Evolutionary conservation across 1,140 invertebrate genomes (phyloP), one percentile per base, ranked within the genome.

Genomic region (Drosophila ironensis): DNA sequence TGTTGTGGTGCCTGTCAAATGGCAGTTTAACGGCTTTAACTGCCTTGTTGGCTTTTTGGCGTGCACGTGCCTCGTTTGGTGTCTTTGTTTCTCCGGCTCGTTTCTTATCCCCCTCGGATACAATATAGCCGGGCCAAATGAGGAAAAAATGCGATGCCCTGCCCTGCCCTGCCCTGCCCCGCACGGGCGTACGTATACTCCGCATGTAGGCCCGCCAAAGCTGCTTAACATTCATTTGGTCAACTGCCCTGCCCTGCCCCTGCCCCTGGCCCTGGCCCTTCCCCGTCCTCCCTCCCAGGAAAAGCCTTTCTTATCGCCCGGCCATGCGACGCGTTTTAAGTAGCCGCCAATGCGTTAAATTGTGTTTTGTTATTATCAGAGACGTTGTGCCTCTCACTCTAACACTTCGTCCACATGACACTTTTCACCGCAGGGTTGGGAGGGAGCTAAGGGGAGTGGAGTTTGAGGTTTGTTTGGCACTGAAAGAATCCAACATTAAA

Each of bases 331-430:
- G 77, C 78, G 72, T 82, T 82, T 82, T 82, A 82, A 82, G 77
- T 82, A 82, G 77, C 77, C 77, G 77, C 77, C 78, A 82, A 82
- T 77, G 78, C 77, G 77, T 84, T 82, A 82, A 82, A 82, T 77
- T 84, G 78, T 77, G 73, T 77, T 82, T 78, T 73, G 69, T 69
- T 73, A 78, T 84, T 82, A 82, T 82, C 77, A 84, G 64, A 38
- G 53, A 64, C 63, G 52, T 57, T 30, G 51, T 47, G 30, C 19
- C 12, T 53, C 47, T 64, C 50, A 22, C 35, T 70, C 63, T 30
- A 30, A 11, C 40, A 25, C 35, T 46, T 24, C 48, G 53, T 69
- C 72, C 78, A 77, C 73, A 84, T 84, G 77, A 82, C 77, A 84
- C 69, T 77, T 82, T n/a, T 33, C 30, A 12, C 1, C 2, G 41